Percentiles rank a stretch among this genome's conserved stretches.
Conservation (phyloP, 2,797 vertebrate species). For the Ptychobarbus kaznakovi region DNA sequence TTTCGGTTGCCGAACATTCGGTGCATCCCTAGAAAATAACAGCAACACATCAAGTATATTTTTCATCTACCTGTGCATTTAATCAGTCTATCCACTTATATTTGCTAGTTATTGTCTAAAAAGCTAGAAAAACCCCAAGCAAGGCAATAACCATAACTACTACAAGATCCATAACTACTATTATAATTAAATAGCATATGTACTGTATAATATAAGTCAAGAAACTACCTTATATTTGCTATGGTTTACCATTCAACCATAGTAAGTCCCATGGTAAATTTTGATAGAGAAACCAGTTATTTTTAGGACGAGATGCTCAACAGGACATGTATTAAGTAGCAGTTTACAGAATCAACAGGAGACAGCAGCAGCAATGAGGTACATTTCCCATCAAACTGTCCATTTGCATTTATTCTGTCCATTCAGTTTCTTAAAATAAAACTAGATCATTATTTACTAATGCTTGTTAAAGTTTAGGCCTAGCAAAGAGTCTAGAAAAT, state of each 20-base stretch:
- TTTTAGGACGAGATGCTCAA: not conserved
- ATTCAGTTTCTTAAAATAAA: not conserved
- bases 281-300: not conserved
- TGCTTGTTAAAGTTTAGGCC: not conserved
- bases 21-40: no score
- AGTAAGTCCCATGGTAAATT: not conserved
- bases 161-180: no score
- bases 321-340: no score
- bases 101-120: not conserved
- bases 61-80: not conserved
- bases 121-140: not conserved
- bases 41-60: no score
- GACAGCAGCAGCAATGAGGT: not conserved
- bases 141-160: no score
- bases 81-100: not conserved
- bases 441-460: not conserved
- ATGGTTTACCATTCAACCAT: not conserved
- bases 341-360: not conserved
- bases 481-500: not conserved
- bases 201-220: no score
- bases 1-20: no score
- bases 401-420: not conserved
- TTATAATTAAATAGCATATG: no score
- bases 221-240: not conserved
- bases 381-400: not conserved